phyloP scores from a whole-genome alignment of 2,113 vertebrate genomes.

The Rhynchomys soricoides region DNA sequence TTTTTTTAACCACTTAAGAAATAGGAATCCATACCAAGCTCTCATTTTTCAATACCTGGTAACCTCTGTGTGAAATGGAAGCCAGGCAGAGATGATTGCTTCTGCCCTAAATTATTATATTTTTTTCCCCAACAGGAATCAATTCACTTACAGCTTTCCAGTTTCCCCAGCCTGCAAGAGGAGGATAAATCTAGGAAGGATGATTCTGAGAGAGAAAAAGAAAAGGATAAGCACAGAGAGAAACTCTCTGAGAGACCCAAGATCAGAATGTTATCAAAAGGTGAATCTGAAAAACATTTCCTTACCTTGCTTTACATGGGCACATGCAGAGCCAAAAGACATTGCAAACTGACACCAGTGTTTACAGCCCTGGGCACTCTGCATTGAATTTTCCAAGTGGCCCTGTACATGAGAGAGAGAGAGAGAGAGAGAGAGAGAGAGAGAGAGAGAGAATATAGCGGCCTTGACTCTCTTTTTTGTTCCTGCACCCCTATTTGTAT shows the following conservation, averaged over 20 bases:
- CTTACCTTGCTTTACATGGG: slow-evolving; percentile 38
- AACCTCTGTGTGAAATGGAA: slow-evolving; percentile 75
- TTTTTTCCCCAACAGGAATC: slow-evolving; percentile 87
- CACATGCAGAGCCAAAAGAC: neutral
- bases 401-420: no score
- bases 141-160: slow-evolving; percentile 89
- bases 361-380: neutral
- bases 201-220: slow-evolving; percentile 90
- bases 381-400: neutral
- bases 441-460: no score
- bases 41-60: slow-evolving; percentile 78
- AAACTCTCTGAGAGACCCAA: slow-evolving; percentile 90
- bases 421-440: no score
- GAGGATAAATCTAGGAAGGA: slow-evolving; percentile 89
- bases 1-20: slow-evolving; percentile 74
- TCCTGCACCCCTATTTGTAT: slow-evolving; percentile 31
- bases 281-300: slow-evolving; percentile 85
- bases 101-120: slow-evolving; percentile 83
- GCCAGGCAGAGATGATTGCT: slow-evolving; percentile 54
- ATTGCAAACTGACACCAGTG: neutral
- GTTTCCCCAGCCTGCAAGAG: slow-evolving; percentile 90
- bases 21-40: slow-evolving; percentile 82
- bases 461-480: slow-evolving; percentile 6
- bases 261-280: slow-evolving; percentile 94
- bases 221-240: slow-evolving; percentile 90